A percentile compares a stretch with the other conserved stretches of the same genome.
phyloP scores from a whole-genome alignment of 2,888 invertebrate species.

The Peribatodes rhomboidaria region DNA sequence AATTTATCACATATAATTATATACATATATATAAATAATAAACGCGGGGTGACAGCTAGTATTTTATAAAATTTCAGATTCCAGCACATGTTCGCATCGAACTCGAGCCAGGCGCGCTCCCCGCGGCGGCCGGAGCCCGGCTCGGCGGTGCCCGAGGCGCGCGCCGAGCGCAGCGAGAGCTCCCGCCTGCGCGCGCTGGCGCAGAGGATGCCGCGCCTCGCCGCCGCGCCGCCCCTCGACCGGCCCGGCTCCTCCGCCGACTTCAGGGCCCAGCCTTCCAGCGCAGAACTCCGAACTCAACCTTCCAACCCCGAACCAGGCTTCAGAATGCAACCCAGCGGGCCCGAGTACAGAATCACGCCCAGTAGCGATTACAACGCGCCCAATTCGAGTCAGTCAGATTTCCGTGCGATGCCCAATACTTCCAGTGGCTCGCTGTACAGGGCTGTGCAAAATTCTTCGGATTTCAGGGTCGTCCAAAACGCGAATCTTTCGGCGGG shows the following conservation, averaged over 20 bases:
- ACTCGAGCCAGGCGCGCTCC: conserved; percentile 46
- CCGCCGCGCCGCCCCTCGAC: conserved; percentile 47
- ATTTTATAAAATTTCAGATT: conserved; percentile 47
- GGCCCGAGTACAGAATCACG: not conserved
- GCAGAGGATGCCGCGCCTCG: conserved; percentile 71
- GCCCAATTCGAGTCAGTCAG: conserved; percentile 39
- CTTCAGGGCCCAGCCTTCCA: not conserved
- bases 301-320: too few relatives aligned
- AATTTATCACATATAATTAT: too few relatives aligned
- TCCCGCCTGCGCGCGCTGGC: conserved; percentile 69
- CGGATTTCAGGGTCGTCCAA: conserved; percentile 11
- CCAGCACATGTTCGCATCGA: conserved; percentile 77
- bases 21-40: too few relatives aligned
- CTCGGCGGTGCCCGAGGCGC: conserved; percentile 63
- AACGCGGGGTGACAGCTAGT: too few relatives aligned
- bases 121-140: conserved; percentile 40
- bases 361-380: not conserved
- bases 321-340: too few relatives aligned
- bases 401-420: conserved; percentile 25
- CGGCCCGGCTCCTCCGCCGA: conserved; percentile 18
- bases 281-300: not conserved
- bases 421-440: conserved; percentile 14
- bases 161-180: conserved; percentile 62
- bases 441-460: not conserved
- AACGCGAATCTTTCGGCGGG: not conserved